Evolutionary conservation across 2,888 invertebrate species (phyloP).

Genomic region (Drosophila multiciliata): DNA sequence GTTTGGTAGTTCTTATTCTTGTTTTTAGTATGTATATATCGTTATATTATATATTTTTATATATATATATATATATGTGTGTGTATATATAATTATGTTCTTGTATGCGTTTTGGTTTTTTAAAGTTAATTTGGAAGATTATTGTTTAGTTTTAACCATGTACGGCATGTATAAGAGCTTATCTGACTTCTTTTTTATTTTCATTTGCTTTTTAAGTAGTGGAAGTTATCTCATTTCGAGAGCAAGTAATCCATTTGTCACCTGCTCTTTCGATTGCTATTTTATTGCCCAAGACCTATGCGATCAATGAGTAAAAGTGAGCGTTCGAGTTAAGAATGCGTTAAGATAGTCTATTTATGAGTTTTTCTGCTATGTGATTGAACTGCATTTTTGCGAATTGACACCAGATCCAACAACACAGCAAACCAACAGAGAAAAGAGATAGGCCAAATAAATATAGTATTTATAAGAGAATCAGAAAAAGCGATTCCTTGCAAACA

Average conservation of each 20-base stretch:
- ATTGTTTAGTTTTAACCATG: slow-evolving; percentile 66
- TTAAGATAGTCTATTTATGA: slow-evolving; percentile 4
- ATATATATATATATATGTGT: neutral
- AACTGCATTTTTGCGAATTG: neutral
- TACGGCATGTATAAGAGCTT: slow-evolving; percentile 66
- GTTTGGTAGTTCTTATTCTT: slow-evolving; percentile 32
- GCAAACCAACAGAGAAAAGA: neutral
- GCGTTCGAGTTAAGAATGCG: slow-evolving; percentile 9
- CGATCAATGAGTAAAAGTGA: slow-evolving; percentile 16
- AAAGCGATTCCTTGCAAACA: neutral
- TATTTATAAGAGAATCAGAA: neutral
- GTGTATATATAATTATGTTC: slow-evolving; percentile 43
- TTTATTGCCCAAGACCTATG: slow-evolving; percentile 21
- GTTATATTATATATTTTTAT: slow-evolving; percentile 22
- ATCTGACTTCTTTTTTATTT: slow-evolving; percentile 18
- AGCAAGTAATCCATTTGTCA: slow-evolving; percentile 17
- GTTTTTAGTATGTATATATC: slow-evolving; percentile 33
- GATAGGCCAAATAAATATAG: neutral
- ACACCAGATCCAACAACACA: slow-evolving; percentile 5
- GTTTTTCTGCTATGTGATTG: neutral
- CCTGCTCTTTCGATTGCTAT: slow-evolving; percentile 20
- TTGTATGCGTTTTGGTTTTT: slow-evolving; percentile 38
- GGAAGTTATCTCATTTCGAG: slow-evolving; percentile 44
- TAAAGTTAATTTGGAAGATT: slow-evolving; percentile 74
- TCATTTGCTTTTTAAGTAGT: slow-evolving; percentile 39